A percentile compares a stretch with the other conserved stretches of the same genome.
phyloP scores from a whole-genome alignment of 1,140 invertebrate species.

The Drosophila chauvacae region DNA sequence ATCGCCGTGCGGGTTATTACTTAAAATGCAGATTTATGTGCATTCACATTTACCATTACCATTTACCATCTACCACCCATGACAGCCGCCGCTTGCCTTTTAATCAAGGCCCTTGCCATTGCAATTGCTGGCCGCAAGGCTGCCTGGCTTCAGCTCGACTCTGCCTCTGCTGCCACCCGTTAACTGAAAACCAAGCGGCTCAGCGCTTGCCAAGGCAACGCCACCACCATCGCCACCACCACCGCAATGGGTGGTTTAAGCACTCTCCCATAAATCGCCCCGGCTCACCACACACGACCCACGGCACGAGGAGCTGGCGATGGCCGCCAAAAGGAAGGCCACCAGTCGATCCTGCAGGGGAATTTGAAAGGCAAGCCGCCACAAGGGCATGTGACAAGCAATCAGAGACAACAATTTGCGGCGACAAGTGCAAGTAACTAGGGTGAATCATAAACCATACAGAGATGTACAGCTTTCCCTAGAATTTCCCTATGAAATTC shows the following conservation, averaged over 20 bases:
- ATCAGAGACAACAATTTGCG: slow-evolving; percentile 31
- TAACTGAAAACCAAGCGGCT: slow-evolving; percentile 28
- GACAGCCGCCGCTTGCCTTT: slow-evolving; percentile 67
- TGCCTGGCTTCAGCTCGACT: slow-evolving; percentile 11
- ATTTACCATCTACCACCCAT: slow-evolving; percentile 41
- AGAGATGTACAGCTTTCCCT: not conserved
- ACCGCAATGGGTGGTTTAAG: slow-evolving; percentile 53
- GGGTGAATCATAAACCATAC: not conserved
- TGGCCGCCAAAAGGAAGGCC: slow-evolving; percentile 27
- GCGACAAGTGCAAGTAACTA: slow-evolving; percentile 32
- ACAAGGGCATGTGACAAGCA: slow-evolving; percentile 25
- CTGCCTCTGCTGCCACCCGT: slow-evolving; percentile 36
- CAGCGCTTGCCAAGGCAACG: slow-evolving; percentile 12
- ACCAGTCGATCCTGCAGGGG: slow-evolving; percentile 33
- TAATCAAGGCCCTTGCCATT: slow-evolving; percentile 70
- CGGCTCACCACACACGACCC: slow-evolving; percentile 15
- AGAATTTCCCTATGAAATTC: slow-evolving; percentile 21
- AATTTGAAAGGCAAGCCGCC: slow-evolving; percentile 28
- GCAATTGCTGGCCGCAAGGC: slow-evolving; percentile 42
- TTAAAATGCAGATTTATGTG: slow-evolving; percentile 83
- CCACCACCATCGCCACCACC: slow-evolving; percentile 14
- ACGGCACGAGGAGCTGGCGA: slow-evolving; percentile 16
- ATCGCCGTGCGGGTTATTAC: slow-evolving; percentile 58
- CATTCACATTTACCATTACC: slow-evolving; percentile 57
- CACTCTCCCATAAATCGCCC: slow-evolving; percentile 21